A percentile compares a stretch with the other conserved stretches of the same genome.
Evolutionary conservation across 2,797 vertebrate species (phyloP).

Genomic region (Buphagus erythrorhynchus): DNA sequence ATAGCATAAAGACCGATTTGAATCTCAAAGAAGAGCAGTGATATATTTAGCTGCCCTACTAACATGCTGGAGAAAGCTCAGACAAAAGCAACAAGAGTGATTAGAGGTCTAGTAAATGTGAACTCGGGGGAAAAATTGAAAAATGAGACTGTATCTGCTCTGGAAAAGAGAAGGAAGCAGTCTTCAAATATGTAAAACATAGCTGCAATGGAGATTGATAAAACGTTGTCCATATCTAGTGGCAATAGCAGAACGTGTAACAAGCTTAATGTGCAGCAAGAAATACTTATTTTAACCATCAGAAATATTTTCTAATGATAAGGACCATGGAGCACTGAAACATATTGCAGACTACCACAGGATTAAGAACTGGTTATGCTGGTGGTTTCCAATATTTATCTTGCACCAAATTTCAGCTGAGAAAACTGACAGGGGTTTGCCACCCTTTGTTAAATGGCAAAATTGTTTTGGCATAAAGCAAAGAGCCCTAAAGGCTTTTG

Average conservation of each 20-base stretch:
- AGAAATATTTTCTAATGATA: neutral
- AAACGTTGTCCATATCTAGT: neutral
- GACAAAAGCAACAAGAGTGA: slow-evolving; percentile 11
- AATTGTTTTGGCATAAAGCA: neutral
- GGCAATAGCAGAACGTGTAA: neutral
- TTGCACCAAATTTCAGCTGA: neutral
- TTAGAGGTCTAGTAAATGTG: neutral
- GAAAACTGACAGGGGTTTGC: neutral
- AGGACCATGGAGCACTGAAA: neutral
- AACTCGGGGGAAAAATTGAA: neutral
- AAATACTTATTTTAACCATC: neutral
- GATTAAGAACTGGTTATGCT: neutral
- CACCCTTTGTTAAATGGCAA: neutral
- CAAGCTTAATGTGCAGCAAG: neutral
- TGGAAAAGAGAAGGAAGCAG: neutral
- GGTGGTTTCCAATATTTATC: neutral
- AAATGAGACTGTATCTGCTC: neutral
- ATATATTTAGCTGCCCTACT: slow-evolving; percentile 57
- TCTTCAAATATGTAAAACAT: neutral
- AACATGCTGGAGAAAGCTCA: slow-evolving; percentile 13
- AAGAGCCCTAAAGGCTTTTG: neutral
- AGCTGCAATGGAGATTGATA: neutral
- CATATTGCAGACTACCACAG: neutral
- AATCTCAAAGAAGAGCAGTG: slow-evolving; percentile 21
- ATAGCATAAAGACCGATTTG: neutral